These are phyloP conservation scores for Kryptolebias marmoratus DNA, from an alignment of 2,113 vertebrate species.

Conservation along the genomic window DNA sequence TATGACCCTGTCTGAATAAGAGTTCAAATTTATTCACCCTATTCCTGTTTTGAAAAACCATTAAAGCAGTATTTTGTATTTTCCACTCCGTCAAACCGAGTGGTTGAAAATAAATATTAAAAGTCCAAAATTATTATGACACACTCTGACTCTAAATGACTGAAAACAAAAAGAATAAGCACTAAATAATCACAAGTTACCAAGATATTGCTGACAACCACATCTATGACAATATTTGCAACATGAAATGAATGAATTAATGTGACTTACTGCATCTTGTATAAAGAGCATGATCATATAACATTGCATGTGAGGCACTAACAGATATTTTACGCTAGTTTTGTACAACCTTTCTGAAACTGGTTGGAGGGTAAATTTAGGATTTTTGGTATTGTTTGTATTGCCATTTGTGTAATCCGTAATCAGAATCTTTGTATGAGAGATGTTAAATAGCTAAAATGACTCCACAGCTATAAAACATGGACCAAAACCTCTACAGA, in stretches of 20 bases:
- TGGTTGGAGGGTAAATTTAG: constrained; percentile 44
- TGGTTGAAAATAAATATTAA: too few species aligned
- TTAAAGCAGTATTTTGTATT: too few species aligned
- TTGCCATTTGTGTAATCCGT: constrained; percentile 44
- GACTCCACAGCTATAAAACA: constrained; percentile 46
- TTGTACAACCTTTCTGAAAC: constrained; percentile 62
- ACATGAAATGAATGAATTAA: constrained; percentile 47
- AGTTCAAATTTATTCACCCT: too few species aligned
- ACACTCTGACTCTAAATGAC: too few species aligned
- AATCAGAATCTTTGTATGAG: constrained; percentile 57
- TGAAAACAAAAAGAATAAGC: not conserved
- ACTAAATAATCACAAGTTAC: constrained; percentile 1
- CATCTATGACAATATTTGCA: constrained; percentile 42
- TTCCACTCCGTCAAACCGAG: too few species aligned
- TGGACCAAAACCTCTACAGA: constrained; percentile 70
- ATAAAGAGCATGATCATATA: constrained; percentile 64
- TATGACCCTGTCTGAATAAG: too few species aligned
- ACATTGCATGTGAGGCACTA: constrained; percentile 70
- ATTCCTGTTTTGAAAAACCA: too few species aligned
- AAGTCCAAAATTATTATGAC: too few species aligned
- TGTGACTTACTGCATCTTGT: constrained; percentile 61
- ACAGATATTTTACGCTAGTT: constrained; percentile 64
- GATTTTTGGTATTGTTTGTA: constrained; percentile 64
- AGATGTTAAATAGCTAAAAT: constrained; percentile 41
- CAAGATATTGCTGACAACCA: constrained; percentile 24